Percentiles rank a stretch among this genome's conserved stretches.
phyloP scores from a whole-genome alignment of 2,113 vertebrate species.

The Anhinga rufa region DNA sequence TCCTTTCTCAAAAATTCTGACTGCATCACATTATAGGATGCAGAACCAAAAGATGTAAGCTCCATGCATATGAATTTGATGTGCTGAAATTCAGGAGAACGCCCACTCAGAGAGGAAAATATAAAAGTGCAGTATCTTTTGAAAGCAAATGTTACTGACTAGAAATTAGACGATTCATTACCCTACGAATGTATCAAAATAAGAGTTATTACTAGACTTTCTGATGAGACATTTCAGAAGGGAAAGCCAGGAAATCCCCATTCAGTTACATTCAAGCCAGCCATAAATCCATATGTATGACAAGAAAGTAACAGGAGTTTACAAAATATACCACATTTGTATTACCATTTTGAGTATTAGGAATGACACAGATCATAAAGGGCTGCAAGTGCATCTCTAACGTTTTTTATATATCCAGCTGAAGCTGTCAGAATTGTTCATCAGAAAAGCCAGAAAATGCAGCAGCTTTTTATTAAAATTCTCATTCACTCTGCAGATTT shows the following conservation, averaged over 20 bases:
- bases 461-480: neutral
- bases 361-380: constrained; percentile 4
- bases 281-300: neutral
- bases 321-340: neutral
- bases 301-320: neutral
- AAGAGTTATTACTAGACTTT: neutral
- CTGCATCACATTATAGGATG: neutral
- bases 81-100: neutral
- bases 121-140: neutral
- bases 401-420: neutral
- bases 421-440: neutral
- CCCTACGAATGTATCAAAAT: neutral
- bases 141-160: neutral
- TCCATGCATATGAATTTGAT: neutral
- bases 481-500: neutral
- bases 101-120: neutral
- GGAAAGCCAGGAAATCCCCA: constrained; percentile 8
- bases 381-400: neutral
- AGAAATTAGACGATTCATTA: neutral
- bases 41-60: neutral
- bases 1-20: neutral
- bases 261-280: neutral
- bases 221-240: neutral
- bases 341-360: neutral
- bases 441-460: neutral